Evolutionary conservation across 2,113 vertebrate genomes (phyloP).

Genomic region (Bucco capensis): DNA sequence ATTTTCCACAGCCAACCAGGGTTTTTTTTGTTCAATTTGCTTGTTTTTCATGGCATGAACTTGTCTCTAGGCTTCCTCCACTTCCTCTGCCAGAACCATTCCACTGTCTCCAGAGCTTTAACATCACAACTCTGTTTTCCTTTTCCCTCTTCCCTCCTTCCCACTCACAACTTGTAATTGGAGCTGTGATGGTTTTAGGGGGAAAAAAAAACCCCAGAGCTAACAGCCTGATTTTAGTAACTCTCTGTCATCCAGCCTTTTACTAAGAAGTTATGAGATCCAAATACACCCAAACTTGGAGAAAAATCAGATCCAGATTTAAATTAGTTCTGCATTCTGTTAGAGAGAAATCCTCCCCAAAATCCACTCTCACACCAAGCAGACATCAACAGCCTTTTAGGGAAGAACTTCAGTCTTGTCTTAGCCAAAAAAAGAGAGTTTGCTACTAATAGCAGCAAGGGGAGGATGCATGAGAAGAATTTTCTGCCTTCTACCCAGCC

Average conservation of each 20-base stretch:
- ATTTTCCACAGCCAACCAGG: neutral
- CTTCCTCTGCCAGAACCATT: neutral
- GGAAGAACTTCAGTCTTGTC: neutral
- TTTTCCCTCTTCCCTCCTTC: neutral
- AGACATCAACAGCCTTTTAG: neutral
- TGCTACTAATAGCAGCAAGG: neutral
- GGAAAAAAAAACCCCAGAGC: neutral
- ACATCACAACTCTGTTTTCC: neutral
- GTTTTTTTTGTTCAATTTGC: neutral
- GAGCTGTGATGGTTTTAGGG: neutral
- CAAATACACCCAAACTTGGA: neutral
- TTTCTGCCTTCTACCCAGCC: too few relatives aligned
- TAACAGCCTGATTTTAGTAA: neutral
- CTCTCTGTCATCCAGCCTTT: neutral
- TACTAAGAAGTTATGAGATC: neutral
- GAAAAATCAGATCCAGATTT: neutral
- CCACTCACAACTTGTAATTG: conserved; percentile 15
- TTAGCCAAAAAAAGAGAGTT: neutral
- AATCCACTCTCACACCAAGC: neutral
- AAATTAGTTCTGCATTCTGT: neutral
- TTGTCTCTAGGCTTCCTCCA: neutral
- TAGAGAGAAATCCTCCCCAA: neutral
- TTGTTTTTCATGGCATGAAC: neutral
- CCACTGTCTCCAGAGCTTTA: neutral
- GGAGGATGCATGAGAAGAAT: neutral